Evolutionary conservation across 2,888 invertebrate genomes (phyloP).

Genomic region (Neria commutata): DNA sequence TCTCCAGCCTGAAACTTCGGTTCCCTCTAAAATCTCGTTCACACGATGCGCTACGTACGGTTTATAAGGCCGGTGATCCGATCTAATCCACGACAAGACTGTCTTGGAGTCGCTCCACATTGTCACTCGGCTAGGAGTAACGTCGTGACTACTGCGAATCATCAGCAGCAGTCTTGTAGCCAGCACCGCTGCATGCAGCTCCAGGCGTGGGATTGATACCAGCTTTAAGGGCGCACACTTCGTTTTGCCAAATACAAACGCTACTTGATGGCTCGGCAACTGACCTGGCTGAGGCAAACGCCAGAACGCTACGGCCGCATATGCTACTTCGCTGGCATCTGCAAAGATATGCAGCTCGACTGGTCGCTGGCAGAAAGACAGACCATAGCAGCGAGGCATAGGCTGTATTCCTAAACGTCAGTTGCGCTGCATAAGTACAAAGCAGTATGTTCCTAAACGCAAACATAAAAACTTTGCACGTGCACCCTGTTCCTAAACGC

Average conservation of each 20-base stretch:
- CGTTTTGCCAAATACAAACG: conserved; percentile 17
- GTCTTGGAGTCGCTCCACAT: conserved; percentile 29
- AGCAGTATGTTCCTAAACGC: no score
- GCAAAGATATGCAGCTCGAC: conserved; percentile 24
- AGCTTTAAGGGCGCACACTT: conserved; percentile 18
- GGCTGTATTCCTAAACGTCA: no score
- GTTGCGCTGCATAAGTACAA: no score
- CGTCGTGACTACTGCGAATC: conserved; percentile 8
- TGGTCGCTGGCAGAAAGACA: not conserved
- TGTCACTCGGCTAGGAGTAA: not conserved
- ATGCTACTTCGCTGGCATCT: conserved; percentile 24
- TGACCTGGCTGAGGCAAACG: not conserved
- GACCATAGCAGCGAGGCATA: conserved; percentile 21
- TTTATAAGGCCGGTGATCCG: conserved; percentile 26
- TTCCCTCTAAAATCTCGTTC: conserved; percentile 19
- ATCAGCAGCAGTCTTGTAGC: conserved; percentile 10
- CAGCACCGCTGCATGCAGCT: conserved; percentile 22
- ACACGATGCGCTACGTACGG: conserved; percentile 37
- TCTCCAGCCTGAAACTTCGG: conserved; percentile 6
- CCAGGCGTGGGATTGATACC: conserved; percentile 19
- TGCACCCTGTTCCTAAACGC: no score
- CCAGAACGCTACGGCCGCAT: conserved; percentile 23
- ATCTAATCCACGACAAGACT: conserved; percentile 25
- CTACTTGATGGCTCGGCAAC: not conserved
- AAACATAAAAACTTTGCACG: no score